phyloP scores from a whole-genome alignment of 2,113 vertebrate genomes.

The Ahaetulla prasina region DNA sequence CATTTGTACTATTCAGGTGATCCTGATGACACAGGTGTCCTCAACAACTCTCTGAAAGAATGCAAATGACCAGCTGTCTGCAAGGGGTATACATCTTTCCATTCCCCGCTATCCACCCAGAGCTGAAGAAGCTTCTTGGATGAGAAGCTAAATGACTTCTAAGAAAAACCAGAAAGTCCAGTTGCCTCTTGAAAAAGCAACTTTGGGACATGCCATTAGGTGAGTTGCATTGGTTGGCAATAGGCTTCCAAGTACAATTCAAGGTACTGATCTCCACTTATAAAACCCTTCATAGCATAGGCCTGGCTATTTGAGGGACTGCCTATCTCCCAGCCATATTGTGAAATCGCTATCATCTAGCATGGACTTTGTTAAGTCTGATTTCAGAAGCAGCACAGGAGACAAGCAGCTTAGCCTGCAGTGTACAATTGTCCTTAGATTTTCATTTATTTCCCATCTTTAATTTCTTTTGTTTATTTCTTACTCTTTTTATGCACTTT shows the following conservation, averaged over 20 bases:
- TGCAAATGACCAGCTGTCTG: no score
- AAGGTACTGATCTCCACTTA: neutral
- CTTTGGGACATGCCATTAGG: neutral
- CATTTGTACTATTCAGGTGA: no score
- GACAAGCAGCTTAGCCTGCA: neutral
- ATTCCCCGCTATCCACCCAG: no score
- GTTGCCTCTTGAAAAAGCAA: no score
- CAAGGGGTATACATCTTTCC: no score
- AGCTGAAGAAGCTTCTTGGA: no score
- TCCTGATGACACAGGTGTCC: no score
- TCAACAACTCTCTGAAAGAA: no score
- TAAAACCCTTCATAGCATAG: neutral
- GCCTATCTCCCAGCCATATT: neutral
- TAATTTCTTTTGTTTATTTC: neutral
- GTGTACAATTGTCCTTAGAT: neutral
- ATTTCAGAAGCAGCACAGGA: neutral
- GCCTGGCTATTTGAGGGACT: neutral
- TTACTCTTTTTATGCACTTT: neutral
- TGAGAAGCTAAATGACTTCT: no score
- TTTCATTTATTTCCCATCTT: neutral
- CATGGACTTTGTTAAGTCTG: neutral
- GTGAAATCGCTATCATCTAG: neutral
- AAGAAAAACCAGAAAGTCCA: no score
- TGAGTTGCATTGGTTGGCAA: neutral
- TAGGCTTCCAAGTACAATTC: neutral